These are phyloP conservation scores for Nasonia oneida DNA, from an alignment of 2,888 invertebrate genomes.

Conservation along the genomic window DNA sequence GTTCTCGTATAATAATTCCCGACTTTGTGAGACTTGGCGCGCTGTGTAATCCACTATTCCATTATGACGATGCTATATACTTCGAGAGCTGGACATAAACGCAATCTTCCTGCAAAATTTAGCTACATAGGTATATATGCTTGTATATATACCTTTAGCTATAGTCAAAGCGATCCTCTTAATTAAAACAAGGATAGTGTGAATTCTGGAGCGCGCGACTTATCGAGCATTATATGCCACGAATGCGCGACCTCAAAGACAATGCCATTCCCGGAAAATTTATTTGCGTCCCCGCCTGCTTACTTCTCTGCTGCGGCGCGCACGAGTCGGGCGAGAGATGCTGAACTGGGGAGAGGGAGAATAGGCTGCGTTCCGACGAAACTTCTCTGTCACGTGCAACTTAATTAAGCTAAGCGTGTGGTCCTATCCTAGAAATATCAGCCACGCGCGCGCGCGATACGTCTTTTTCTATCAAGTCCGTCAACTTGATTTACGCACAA, in stretches of 20 bases:
- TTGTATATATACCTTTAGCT: neutral
- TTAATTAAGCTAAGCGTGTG: constrained; percentile 72
- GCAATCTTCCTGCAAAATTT: neutral
- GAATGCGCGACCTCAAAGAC: constrained; percentile 71
- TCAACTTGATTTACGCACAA: no score
- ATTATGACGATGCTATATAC: constrained; percentile 18
- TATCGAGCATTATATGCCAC: constrained; percentile 75
- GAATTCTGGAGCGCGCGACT: constrained; percentile 63
- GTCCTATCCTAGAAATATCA: constrained; percentile 57
- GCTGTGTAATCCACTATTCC: constrained; percentile 53
- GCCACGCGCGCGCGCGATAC: neutral
- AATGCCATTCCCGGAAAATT: constrained; percentile 75
- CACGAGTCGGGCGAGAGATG: neutral
- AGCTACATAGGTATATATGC: neutral
- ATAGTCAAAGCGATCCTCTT: constrained; percentile 70
- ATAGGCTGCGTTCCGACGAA: constrained; percentile 66
- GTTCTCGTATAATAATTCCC: constrained; percentile 54
- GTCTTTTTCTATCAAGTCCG: neutral
- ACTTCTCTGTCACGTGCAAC: constrained; percentile 71
- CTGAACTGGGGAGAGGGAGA: neutral
- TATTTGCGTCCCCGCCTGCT: constrained; percentile 71
- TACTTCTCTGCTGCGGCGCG: neutral
- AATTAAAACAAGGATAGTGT: constrained; percentile 71
- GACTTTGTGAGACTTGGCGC: constrained; percentile 64
- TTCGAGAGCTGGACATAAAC: constrained; percentile 5